Percentiles rank a stretch among this genome's conserved stretches.
phyloP scores from a whole-genome alignment of 1,140 invertebrate species.

The Drosophila biarmipes region DNA sequence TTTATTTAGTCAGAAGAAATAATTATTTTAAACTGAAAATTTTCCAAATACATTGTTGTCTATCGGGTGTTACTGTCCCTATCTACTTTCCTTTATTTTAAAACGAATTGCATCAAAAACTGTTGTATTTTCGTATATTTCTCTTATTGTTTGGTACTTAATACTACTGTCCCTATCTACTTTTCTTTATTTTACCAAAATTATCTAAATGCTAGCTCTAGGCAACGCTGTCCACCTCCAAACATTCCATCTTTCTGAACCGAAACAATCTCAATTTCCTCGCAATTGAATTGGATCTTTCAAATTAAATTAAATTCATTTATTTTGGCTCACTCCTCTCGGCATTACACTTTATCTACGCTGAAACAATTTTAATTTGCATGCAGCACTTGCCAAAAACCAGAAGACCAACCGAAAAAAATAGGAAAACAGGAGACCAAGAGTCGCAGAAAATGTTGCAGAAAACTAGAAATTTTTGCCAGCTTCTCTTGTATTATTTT shows the following conservation, averaged over 20 bases:
- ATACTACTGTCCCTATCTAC: not conserved
- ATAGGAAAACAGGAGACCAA: slow-evolving; percentile 15
- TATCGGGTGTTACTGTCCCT: no score
- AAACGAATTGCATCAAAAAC: no score
- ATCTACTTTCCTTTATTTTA: no score
- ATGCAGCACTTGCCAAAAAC: slow-evolving; percentile 26
- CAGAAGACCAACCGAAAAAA: slow-evolving; percentile 7
- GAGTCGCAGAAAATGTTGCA: slow-evolving; percentile 25
- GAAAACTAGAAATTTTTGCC: slow-evolving; percentile 40
- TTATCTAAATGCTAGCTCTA: not conserved
- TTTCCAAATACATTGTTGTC: no score
- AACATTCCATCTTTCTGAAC: not conserved
- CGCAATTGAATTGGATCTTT: slow-evolving; percentile 18
- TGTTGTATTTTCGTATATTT: no score
- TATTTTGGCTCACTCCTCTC: slow-evolving; percentile 12
- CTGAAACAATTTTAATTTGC: slow-evolving; percentile 47
- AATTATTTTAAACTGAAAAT: no score
- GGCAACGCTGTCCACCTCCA: not conserved
- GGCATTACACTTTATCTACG: slow-evolving; percentile 28
- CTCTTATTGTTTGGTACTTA: not conserved
- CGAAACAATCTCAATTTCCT: slow-evolving; percentile 2
- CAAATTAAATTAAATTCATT: slow-evolving; percentile 35
- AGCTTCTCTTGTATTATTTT: slow-evolving; percentile 21
- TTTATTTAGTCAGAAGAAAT: no score
- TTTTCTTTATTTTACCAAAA: not conserved